phyloP scores from a whole-genome alignment of 2,797 vertebrate species.

The Cirrhinus mrigala region DNA sequence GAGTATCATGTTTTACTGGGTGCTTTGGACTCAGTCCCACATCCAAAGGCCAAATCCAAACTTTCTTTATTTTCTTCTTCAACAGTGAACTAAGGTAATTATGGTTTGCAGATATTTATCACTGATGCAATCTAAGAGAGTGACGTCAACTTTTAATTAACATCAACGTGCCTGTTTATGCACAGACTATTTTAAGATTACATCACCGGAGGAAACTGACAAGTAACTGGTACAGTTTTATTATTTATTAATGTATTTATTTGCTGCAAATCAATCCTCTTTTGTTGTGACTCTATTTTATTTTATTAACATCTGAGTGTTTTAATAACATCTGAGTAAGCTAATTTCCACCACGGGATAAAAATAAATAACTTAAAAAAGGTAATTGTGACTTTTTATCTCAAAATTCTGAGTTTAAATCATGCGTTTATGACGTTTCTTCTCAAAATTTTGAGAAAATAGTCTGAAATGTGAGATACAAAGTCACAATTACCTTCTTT shows the following conservation, averaged over 20 bases:
- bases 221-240: background rate
- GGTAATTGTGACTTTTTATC: background rate
- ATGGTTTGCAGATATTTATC: constrained; percentile 14
- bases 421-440: background rate
- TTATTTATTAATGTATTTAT: background rate
- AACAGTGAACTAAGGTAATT: background rate
- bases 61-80: background rate
- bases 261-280: background rate
- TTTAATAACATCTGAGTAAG: background rate
- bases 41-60: constrained; percentile 28
- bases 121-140: constrained; percentile 28
- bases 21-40: constrained; percentile 23
- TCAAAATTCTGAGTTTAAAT: too few species aligned
- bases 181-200: background rate
- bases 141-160: constrained; percentile 15
- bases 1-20: constrained; percentile 2
- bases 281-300: background rate
- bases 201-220: background rate
- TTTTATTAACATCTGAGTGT: background rate
- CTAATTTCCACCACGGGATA: background rate
- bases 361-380: background rate
- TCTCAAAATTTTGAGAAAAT: background rate
- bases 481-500: background rate
- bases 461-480: background rate
- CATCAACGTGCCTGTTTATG: background rate